Conservation (phyloP, 1,140 invertebrate genomes). For the Penaeus chinensis region DNA sequence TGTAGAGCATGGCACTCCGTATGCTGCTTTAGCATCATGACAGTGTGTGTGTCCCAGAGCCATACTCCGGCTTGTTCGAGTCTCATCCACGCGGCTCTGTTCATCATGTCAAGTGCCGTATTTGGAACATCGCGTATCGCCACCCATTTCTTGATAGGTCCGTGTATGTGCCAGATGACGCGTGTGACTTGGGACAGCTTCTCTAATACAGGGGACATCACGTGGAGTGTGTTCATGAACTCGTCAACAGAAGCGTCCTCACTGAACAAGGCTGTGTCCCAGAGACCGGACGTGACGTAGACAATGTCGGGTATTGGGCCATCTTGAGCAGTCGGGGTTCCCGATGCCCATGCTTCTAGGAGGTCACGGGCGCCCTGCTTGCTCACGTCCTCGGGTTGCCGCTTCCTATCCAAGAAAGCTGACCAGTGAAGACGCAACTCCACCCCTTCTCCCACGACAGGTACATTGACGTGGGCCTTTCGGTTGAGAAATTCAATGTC, state of each 20-base stretch:
- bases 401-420: conserved; percentile 8
- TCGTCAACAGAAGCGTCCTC: conserved; percentile 12
- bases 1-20: conserved; percentile 33
- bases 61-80: conserved; percentile 31
- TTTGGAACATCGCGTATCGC: conserved; percentile 36
- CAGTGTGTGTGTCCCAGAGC: conserved; percentile 55
- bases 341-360: conserved; percentile 37
- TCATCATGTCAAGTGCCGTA: conserved; percentile 54
- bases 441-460: conserved; percentile 34
- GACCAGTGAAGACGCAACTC: conserved; percentile 51
- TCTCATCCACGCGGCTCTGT: conserved; percentile 30
- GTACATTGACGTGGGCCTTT: conserved; percentile 27
- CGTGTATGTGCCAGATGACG: conserved; percentile 40
- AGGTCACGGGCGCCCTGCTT: conserved; percentile 49
- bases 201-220: conserved; percentile 37
- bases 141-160: conserved; percentile 40
- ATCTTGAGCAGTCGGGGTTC: not conserved
- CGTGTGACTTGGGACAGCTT: conserved; percentile 19
- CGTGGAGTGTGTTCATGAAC: conserved; percentile 29
- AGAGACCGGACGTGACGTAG: conserved; percentile 49
- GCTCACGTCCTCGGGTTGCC: conserved; percentile 6
- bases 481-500: conserved; percentile 33
- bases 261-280: conserved; percentile 24
- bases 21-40: conserved; percentile 30
- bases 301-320: conserved; percentile 32